Evolutionary conservation across 2,797 vertebrate genomes (phyloP), one percentile per base, ranked within the genome.

Genomic region (Loriculus beryllinus): DNA sequence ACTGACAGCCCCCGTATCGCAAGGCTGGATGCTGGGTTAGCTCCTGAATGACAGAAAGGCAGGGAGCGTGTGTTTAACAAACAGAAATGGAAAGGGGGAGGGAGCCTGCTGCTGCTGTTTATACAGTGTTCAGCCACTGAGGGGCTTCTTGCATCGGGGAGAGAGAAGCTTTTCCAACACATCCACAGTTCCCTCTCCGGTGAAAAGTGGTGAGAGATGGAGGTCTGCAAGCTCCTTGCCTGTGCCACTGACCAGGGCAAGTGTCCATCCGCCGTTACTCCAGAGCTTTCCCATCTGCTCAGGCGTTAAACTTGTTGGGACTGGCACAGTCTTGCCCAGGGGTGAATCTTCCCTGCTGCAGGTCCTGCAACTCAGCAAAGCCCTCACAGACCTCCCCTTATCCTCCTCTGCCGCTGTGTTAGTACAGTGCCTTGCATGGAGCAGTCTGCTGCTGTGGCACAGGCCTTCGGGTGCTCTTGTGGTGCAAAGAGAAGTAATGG

Each of bases 41-140:
- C 95, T 95, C 78, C 93, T 96, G 96, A 95, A 77, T 91, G 94
- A 95, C 94, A 85, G 92, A 79, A 96, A 96, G 92, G 91, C 93
- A 93, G 95, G 81, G 94, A 96, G 92, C 85, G 71, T 88, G 94
- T 96, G 95, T 97, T 96, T 96, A 96, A 94, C 96, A 96, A 96
- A 96, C 96, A 94, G 94, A 75, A 92, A 93, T 77, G 95, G 93
- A 90, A 95, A 96, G 81, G 91, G 95, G 95, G 93, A 95, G 94
- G 93, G 93, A 93, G 95, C 85, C 91, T 93, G 76, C 95, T 76
- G 96, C 86, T 94, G 93, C 91, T 96, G 94, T 94, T 95, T 94
- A 96, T 96, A 96, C 95, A 96, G 82, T 95, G 92, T 92, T 97
- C 95, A 96, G 95, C 97, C 96, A 96, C 96, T 96, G 96, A 93